Conservation (phyloP, 2,888 invertebrate genomes). For the Apamea anceps region DNA sequence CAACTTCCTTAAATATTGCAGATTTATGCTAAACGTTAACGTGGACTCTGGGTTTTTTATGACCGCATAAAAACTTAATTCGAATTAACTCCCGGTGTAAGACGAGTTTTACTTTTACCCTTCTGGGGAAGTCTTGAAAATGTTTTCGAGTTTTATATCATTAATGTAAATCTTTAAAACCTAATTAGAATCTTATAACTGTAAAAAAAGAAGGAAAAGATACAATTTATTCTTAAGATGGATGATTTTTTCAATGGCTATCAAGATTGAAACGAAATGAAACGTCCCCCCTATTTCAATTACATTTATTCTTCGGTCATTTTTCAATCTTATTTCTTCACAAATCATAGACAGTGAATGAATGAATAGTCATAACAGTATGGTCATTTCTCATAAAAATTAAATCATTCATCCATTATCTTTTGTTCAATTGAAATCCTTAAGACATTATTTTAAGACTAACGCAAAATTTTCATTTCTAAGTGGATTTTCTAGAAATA, state of each 20-base stretch:
- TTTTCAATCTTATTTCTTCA: slow-evolving; percentile 37
- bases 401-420: slow-evolving; percentile 37
- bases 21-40: slow-evolving; percentile 85
- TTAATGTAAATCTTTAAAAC: slow-evolving; percentile 61
- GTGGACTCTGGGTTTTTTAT: slow-evolving; percentile 76
- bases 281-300: slow-evolving; percentile 29
- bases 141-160: slow-evolving; percentile 50
- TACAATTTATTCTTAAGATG: slow-evolving; percentile 42
- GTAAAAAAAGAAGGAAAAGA: slow-evolving; percentile 22
- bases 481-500: slow-evolving; percentile 37
- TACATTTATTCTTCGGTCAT: slow-evolving; percentile 28
- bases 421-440: slow-evolving; percentile 18
- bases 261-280: slow-evolving; percentile 41
- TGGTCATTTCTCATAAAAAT: slow-evolving; percentile 40
- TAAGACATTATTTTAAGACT: slow-evolving; percentile 35
- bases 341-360: slow-evolving; percentile 37
- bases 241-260: slow-evolving; percentile 19
- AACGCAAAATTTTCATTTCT: slow-evolving; percentile 5
- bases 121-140: slow-evolving; percentile 54
- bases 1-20: slow-evolving; percentile 84
- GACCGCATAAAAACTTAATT: slow-evolving; percentile 82
- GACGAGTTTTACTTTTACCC: slow-evolving; percentile 59
- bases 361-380: slow-evolving; percentile 20
- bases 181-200: slow-evolving; percentile 54
- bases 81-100: slow-evolving; percentile 78